These are phyloP conservation scores for Platyrinchus mystaceus DNA, from an alignment of 2,797 vertebrate genomes.

Conservation along the genomic window DNA sequence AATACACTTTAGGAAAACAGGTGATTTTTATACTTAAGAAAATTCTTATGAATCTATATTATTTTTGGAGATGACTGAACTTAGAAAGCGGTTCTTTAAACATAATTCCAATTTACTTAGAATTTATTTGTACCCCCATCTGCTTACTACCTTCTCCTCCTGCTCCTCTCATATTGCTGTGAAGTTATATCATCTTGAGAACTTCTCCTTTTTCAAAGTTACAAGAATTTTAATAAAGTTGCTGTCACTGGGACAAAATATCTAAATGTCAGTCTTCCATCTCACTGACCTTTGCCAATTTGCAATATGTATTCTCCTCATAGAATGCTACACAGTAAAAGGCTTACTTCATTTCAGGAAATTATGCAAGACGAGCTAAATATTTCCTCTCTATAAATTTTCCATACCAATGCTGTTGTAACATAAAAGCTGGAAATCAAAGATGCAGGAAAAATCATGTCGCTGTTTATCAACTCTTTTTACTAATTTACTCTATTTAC, in stretches of 20 bases:
- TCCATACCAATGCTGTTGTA: background rate
- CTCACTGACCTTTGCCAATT: background rate
- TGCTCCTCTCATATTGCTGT: background rate
- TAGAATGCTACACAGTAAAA: background rate
- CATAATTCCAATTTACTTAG: background rate
- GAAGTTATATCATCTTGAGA: background rate
- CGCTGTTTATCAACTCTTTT: background rate
- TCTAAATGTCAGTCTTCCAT: background rate
- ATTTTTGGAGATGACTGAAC: background rate
- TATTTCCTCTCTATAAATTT: background rate
- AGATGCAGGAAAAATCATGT: background rate
- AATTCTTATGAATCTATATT: background rate
- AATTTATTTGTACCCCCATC: background rate
- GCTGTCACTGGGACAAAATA: background rate
- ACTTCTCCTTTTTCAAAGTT: constrained; percentile 2
- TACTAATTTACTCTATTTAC: too few relatives aligned
- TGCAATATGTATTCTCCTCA: background rate
- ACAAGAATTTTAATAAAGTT: constrained; percentile 18
- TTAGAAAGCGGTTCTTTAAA: background rate
- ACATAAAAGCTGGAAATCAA: constrained; percentile 28
- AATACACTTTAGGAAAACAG: background rate
- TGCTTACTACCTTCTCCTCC: background rate
- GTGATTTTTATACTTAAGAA: background rate
- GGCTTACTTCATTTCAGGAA: background rate
- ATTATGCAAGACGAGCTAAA: background rate